Conservation (phyloP, 1,140 invertebrate genomes). For the Drosophila elegans region DNA sequence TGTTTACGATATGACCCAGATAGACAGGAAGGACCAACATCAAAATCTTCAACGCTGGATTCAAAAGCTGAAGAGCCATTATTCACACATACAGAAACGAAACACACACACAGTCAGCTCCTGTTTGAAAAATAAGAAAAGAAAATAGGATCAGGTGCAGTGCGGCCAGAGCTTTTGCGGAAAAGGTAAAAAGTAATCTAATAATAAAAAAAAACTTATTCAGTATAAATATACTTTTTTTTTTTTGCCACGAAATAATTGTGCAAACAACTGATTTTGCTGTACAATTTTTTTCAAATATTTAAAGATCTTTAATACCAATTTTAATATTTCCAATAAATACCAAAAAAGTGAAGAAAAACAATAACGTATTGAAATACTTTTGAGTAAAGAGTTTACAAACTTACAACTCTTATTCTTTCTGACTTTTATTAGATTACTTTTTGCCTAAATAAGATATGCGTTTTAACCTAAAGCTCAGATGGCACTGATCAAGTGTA, state of each 20-base stretch:
- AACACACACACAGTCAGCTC: conserved; percentile 23
- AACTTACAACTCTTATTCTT: not conserved
- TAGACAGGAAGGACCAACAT: conserved; percentile 51
- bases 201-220: not conserved
- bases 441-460: not conserved
- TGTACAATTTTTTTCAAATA: too few species aligned
- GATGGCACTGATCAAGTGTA: conserved; percentile 31
- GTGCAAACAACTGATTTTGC: not conserved
- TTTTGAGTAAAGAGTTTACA: too few species aligned
- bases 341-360: too few species aligned
- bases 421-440: conserved; percentile 4
- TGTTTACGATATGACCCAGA: conserved; percentile 11
- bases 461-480: not conserved
- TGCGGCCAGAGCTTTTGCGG: conserved; percentile 6
- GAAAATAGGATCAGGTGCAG: conserved; percentile 3
- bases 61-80: conserved; percentile 15
- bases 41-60: conserved; percentile 47
- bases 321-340: too few species aligned
- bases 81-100: conserved; percentile 8
- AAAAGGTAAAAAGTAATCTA: conserved; percentile 7
- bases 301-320: too few species aligned
- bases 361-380: too few species aligned
- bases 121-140: conserved; percentile 6
- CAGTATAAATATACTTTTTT: not conserved
- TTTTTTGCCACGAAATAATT: not conserved